Evolutionary conservation across 1,140 invertebrate genomes (phyloP).

Genomic region (Pemphigus obesinymphae): DNA sequence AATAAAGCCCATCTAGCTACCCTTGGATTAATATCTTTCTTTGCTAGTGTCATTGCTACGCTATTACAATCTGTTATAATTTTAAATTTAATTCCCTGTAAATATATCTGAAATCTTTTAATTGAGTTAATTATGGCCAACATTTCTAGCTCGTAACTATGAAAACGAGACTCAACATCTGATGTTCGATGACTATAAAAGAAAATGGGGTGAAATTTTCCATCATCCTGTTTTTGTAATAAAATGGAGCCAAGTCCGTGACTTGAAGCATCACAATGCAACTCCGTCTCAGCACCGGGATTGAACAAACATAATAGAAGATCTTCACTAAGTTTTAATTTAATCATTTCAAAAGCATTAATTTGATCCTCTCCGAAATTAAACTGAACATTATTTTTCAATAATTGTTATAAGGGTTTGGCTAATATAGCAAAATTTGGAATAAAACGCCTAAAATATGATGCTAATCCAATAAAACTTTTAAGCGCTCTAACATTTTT

Average conservation of each 20-base stretch:
- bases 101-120: too few species aligned
- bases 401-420: conserved; percentile 46
- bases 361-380: neutral
- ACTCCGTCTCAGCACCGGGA: conserved; percentile 45
- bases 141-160: too few species aligned
- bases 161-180: neutral
- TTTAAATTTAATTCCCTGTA: too few species aligned
- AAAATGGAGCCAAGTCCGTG: neutral
- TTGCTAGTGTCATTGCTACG: too few species aligned
- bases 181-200: neutral
- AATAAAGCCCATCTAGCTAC: too few species aligned
- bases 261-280: conserved; percentile 43
- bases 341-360: neutral
- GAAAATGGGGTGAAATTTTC: neutral
- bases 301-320: neutral
- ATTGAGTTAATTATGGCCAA: too few species aligned
- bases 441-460: neutral
- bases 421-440: neutral
- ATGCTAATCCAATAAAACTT: neutral
- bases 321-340: neutral
- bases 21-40: too few species aligned
- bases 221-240: neutral
- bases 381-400: conserved; percentile 42
- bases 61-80: too few species aligned
- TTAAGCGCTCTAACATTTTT: neutral